Percentiles rank a stretch among this genome's conserved stretches.
Evolutionary conservation across 2,797 vertebrate species (phyloP).

Genomic region (Gallinago nigripennis): DNA sequence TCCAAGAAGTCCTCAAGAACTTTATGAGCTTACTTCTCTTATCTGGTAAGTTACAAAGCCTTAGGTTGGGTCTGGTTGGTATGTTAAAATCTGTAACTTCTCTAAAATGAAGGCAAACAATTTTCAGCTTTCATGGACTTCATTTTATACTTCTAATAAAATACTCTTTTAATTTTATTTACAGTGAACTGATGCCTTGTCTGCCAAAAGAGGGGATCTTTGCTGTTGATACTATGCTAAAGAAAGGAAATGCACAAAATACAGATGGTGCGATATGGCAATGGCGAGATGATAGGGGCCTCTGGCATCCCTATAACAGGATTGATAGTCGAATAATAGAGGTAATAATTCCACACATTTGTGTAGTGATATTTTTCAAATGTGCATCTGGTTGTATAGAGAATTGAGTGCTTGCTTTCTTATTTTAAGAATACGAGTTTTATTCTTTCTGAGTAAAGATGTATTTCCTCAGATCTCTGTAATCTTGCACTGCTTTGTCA

Average conservation of each 20-base stretch:
- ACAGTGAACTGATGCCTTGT: conserved; percentile 98
- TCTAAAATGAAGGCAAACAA: neutral
- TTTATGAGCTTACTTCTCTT: conserved; percentile 97
- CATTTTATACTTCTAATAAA: conserved; percentile 1
- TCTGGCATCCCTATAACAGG: conserved; percentile 99
- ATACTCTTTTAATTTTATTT: conserved; percentile 48
- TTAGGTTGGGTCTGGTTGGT: neutral
- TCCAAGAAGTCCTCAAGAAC: conserved; percentile 96
- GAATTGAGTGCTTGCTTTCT: neutral
- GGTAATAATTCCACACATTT: conserved; percentile 79
- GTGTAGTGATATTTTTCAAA: conserved; percentile 8
- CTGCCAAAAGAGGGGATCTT: conserved; percentile 99
- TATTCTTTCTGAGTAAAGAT: neutral
- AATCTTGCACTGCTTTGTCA: neutral
- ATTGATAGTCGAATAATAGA: conserved; percentile 99
- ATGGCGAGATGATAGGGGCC: conserved; percentile 96
- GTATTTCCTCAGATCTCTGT: neutral
- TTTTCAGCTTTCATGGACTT: neutral
- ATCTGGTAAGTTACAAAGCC: conserved; percentile 87
- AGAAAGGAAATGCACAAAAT: conserved; percentile 97
- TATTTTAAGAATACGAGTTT: neutral
- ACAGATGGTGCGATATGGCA: conserved; percentile 98
- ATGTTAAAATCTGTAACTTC: neutral
- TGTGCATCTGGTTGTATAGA: neutral
- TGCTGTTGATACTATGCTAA: conserved; percentile 97